Evolutionary conservation across 2,113 vertebrate genomes (phyloP).

Genomic region (Microcebus tavaratra): DNA sequence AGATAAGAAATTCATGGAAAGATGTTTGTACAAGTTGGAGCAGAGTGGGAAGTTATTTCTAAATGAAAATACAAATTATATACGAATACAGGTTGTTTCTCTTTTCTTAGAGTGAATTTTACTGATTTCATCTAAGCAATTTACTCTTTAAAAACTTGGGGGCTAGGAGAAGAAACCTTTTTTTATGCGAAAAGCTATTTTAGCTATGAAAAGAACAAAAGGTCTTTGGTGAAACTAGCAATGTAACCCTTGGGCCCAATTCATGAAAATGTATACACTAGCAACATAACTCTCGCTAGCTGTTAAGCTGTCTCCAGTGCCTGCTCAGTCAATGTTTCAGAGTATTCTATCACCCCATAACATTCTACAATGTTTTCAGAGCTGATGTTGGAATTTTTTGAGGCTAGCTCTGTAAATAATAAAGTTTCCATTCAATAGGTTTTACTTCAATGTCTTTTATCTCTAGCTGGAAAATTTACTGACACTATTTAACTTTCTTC

Average conservation of each 20-base stretch:
- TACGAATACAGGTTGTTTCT: not conserved
- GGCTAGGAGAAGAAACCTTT: not conserved
- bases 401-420: not conserved
- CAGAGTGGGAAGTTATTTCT: not conserved
- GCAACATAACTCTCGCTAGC: not conserved
- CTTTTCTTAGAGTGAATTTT: constrained; percentile 21
- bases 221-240: constrained; percentile 20
- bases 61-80: not conserved
- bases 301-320: not conserved
- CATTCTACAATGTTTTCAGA: not conserved
- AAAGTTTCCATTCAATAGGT: not conserved
- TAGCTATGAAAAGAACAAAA: not conserved
- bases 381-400: not conserved
- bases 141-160: not conserved
- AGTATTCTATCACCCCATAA: not conserved
- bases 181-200: constrained; percentile 18
- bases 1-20: not conserved
- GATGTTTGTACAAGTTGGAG: not conserved
- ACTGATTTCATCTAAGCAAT: constrained; percentile 9
- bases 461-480: not conserved
- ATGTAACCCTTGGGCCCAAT: not conserved
- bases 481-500: not conserved
- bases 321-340: not conserved
- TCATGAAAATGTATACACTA: not conserved
- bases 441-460: not conserved